These are phyloP conservation scores for Mactra quadrangularis DNA, from an alignment of 1,140 invertebrate genomes.

Conservation along the genomic window DNA sequence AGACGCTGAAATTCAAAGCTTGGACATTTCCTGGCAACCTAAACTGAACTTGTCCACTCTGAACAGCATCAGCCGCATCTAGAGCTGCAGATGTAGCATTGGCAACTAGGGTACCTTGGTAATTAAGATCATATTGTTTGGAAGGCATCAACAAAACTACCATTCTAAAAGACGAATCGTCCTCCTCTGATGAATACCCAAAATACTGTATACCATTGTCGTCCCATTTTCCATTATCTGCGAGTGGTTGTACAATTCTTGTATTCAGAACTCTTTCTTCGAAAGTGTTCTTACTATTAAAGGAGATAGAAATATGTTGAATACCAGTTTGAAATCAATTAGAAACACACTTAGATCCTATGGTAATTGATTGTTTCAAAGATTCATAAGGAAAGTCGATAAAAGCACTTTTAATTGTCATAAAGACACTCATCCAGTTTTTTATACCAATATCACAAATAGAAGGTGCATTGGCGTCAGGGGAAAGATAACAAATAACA, in stretches of 20 bases:
- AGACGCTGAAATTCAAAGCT: too few species aligned
- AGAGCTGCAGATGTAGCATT: not conserved
- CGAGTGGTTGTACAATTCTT: not conserved
- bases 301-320: not conserved
- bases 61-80: not conserved
- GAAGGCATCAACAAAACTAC: not conserved
- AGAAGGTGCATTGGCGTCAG: too few species aligned
- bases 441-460: too few species aligned
- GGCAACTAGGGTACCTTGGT: not conserved
- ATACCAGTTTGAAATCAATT: not conserved
- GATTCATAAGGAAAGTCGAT: not conserved
- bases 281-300: not conserved
- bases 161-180: not conserved
- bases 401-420: not conserved
- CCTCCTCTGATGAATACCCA: not conserved
- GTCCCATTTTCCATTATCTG: not conserved
- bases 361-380: not conserved
- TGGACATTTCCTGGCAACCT: not conserved
- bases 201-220: not conserved
- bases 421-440: too few species aligned
- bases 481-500: too few species aligned
- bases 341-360: not conserved
- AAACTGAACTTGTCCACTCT: not conserved
- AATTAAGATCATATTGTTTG: not conserved
- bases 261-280: not conserved